A percentile compares a stretch with the other conserved stretches of the same genome.
Evolutionary conservation across 2,113 vertebrate genomes (phyloP).

Genomic region (Jacana jacana): DNA sequence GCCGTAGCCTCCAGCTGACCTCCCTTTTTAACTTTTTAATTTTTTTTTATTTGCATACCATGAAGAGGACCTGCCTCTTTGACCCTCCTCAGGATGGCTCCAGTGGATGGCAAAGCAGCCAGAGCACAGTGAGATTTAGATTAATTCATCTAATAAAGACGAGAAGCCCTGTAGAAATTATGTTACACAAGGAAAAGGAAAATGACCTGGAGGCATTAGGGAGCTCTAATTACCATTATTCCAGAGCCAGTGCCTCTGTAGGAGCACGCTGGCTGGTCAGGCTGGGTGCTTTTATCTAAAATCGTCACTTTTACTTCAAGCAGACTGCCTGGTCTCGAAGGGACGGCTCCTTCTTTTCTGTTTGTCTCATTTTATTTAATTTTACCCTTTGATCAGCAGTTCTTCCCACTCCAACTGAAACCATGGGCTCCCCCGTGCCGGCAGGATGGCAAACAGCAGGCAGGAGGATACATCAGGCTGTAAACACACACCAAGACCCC

Average conservation of each 20-base stretch:
- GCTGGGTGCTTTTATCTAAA: background rate
- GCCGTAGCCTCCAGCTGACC: slow-evolving; percentile 50
- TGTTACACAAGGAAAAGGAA: background rate
- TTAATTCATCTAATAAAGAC: slow-evolving; percentile 26
- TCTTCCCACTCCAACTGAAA: background rate
- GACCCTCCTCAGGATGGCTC: slow-evolving; percentile 14
- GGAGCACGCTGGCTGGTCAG: background rate
- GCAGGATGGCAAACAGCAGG: background rate
- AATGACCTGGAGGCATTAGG: background rate
- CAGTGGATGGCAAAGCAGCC: background rate
- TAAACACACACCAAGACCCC: rapidly evolving
- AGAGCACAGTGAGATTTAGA: background rate
- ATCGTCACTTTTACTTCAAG: background rate
- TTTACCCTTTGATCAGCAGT: background rate
- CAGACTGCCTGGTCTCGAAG: background rate
- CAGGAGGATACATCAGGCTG: background rate
- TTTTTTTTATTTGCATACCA: background rate
- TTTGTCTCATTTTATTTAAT: rapidly evolving
- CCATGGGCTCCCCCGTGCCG: rapidly evolving
- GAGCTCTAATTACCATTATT: background rate
- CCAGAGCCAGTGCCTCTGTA: background rate
- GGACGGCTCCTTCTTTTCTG: background rate
- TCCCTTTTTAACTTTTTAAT: background rate
- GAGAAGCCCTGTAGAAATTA: slow-evolving; percentile 9
- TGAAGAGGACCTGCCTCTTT: slow-evolving; percentile 1